Evolutionary conservation across 1,140 invertebrate genomes (phyloP).

Genomic region (Adoxophyes honmai): DNA sequence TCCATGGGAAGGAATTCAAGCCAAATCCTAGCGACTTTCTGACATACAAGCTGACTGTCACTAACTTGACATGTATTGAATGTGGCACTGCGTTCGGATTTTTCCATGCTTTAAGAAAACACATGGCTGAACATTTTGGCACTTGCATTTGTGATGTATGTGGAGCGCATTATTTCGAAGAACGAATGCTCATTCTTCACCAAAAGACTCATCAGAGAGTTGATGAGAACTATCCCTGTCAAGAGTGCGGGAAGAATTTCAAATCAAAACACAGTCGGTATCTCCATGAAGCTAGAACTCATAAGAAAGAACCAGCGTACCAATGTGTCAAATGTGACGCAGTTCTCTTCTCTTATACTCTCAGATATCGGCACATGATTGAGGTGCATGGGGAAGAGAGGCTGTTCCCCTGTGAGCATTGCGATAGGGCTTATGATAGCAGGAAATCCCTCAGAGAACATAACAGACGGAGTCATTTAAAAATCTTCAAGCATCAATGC

Average conservation of each 20-base stretch:
- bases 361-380: conserved; percentile 59
- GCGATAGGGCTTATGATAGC: conserved; percentile 53
- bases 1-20: conserved; percentile 35
- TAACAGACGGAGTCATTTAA: conserved; percentile 51
- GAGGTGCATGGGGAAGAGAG: conserved; percentile 50
- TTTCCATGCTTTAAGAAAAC: conserved; percentile 62
- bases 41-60: conserved; percentile 43
- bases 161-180: conserved; percentile 64
- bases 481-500: conserved; percentile 61
- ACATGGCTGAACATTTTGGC: conserved; percentile 65
- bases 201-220: conserved; percentile 47
- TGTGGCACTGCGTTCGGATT: conserved; percentile 43
- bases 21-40: conserved; percentile 40
- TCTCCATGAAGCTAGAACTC: conserved; percentile 47
- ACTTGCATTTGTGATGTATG: conserved; percentile 59
- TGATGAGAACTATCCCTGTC: conserved; percentile 44
- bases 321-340: conserved; percentile 61
- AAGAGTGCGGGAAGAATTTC: conserved; percentile 58
- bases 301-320: conserved; percentile 56
- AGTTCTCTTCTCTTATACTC: conserved; percentile 50
- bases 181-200: conserved; percentile 54
- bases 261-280: conserved; percentile 60
- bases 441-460: conserved; percentile 57
- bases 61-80: conserved; percentile 40
- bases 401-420: conserved; percentile 51